These are phyloP conservation scores for Caenorhabditis inopinata DNA, from an alignment of 1,140 invertebrate genomes.

Conservation along the genomic window DNA sequence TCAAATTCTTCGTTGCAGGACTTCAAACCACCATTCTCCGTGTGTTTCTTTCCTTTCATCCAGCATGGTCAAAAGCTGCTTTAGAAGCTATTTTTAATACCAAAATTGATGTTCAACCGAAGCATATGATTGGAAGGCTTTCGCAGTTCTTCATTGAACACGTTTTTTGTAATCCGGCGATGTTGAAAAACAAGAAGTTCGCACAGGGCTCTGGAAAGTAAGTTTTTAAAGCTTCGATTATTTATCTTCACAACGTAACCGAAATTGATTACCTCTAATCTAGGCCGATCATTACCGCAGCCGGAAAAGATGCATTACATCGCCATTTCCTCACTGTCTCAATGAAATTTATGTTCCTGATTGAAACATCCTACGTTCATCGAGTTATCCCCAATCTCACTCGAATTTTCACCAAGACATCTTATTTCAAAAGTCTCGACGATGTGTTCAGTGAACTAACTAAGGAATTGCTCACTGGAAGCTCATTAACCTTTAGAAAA, in stretches of 20 bases:
- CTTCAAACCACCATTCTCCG: background rate
- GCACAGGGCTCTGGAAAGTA: background rate
- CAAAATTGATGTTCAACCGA: background rate
- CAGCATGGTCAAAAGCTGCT: background rate
- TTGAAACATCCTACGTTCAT: background rate
- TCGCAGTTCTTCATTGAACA: background rate
- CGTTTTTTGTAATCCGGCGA: background rate
- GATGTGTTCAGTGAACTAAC: background rate
- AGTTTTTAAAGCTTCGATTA: too few relatives aligned
- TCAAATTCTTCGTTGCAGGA: background rate
- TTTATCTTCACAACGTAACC: background rate
- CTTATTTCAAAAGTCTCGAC: background rate
- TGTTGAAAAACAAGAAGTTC: conserved; percentile 2
- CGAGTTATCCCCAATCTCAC: background rate
- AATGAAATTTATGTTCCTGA: background rate
- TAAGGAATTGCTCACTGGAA: background rate
- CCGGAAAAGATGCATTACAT: background rate
- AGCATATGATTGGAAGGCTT: background rate
- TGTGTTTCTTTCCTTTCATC: background rate
- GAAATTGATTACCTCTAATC: background rate
- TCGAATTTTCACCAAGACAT: background rate
- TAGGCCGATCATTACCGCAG: background rate
- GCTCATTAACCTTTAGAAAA: background rate
- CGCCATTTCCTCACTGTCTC: background rate
- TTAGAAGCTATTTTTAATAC: background rate